Evolutionary conservation across 2,888 invertebrate species (phyloP), one percentile per base, ranked within the genome.

Genomic region (Zelleria hepariella): DNA sequence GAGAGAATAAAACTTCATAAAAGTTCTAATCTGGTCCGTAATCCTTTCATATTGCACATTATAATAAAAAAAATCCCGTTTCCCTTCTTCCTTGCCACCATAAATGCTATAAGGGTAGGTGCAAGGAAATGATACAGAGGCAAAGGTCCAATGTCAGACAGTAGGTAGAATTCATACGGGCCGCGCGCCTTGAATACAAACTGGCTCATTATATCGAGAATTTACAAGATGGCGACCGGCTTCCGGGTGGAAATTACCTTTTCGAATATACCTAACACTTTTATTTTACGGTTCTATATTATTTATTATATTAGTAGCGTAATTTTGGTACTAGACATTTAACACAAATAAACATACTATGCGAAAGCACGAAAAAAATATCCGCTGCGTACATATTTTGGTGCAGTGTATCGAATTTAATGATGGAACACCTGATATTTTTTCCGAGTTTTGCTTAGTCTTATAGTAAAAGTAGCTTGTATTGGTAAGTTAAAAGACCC

Each of bases 71-170:
- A 26, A 26, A 26, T 26, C 7, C 7, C 10, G 3, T 78, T 75
- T 71, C 72, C 67, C 69, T 63, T 58, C 60, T 64, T 64, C 63
- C 65, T 59, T 68, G 70, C 73, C 67, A 47, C 61, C n/a, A 23
- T 53, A 66, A 66, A 66, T 66, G 69, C 69, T 8, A 21, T 26
- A 24, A 53, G 25, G 3, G 49, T 80, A 82, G 86, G 86, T 86
- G 85, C 75, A 73, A 82, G 68, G 62, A 75, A 86, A 86, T 87
- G 86, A 87, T 88, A 86, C 87, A 87, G 85, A 85, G 80, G 63
- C 79, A 65, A 73, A 85, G 87, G 88, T 87, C 88, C 85, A 80
- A 86, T 84, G 87, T 86, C 88, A 86, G 87, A 85, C 85, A 83
- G 82, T 88, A 86, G 87, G 86, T 84, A 85, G 78, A 86, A 88